Conservation (phyloP, 1,140 invertebrate genomes). For the Xylocopa sonorina region DNA sequence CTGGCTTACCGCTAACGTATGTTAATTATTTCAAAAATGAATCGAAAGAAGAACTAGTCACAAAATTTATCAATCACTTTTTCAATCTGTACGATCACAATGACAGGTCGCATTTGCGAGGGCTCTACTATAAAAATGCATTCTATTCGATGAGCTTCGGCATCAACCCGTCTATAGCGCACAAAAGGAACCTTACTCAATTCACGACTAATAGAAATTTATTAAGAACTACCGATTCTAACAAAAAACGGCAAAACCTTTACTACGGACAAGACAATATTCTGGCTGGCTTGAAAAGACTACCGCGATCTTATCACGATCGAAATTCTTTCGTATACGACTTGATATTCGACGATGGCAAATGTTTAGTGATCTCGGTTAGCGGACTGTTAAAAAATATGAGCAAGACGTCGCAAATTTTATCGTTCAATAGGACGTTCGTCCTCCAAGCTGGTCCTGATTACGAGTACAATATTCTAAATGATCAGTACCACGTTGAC, state of each 20-base stretch:
- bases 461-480: slow-evolving; percentile 76
- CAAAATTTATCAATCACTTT: slow-evolving; percentile 76
- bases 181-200: slow-evolving; percentile 40
- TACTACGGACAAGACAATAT: slow-evolving; percentile 73
- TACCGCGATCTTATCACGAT: slow-evolving; percentile 75
- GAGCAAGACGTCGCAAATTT: slow-evolving; percentile 51
- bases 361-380: slow-evolving; percentile 63
- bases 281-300: slow-evolving; percentile 60
- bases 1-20: slow-evolving; percentile 65
- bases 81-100: slow-evolving; percentile 75
- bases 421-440: slow-evolving; percentile 76
- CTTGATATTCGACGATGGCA: slow-evolving; percentile 65
- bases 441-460: slow-evolving; percentile 65
- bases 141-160: slow-evolving; percentile 74
- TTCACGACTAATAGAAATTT: slow-evolving; percentile 61
- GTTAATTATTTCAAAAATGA: slow-evolving; percentile 64
- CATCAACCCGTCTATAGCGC: slow-evolving; percentile 33
- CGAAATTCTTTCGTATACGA: slow-evolving; percentile 68
- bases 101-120: slow-evolving; percentile 71
- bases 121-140: slow-evolving; percentile 74
- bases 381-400: slow-evolving; percentile 71
- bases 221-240: slow-evolving; percentile 34
- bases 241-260: slow-evolving; percentile 61
- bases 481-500: slow-evolving; percentile 74
- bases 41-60: slow-evolving; percentile 63